Base-by-base conservation (phyloP, 2,797 vertebrate species). In the Danio choprae region DNA sequence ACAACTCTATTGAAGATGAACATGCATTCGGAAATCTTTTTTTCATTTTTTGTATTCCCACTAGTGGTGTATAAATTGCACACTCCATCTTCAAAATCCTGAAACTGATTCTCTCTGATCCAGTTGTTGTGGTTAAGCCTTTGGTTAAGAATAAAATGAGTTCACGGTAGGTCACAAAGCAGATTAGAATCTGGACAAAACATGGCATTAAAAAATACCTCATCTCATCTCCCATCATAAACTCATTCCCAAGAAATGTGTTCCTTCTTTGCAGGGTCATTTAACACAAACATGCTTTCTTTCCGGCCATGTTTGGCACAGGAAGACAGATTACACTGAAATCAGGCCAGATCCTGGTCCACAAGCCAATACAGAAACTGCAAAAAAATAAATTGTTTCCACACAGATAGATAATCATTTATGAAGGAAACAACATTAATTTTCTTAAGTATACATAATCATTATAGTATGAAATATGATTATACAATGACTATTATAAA, bases 101-200 rank as follows among this genome's bases (percentile, higher is more conserved):
- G 36, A 50, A 60, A 69, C 40, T 18, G 36, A 64, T 62, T 53
- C 55, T 62, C 7, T 63, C 20, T 44, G 44, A 60, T 59, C 22
- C 18, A 51, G 29, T 72, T 60, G 64, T 59, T 67, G 20, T 67
- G 5, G 43, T 48, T 65, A 71, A 84, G 43, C 74, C n/a, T 80
- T 87, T 59, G 86, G 73, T 77, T 60, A 16, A 84, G 48, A 75
- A 83, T 80, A 84, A 81, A 64, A 75, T 74, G 79, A 87, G 67
- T 81, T 79, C 50, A 59, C 53, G 81, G 48, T 56, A 85, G 82
- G 64, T 82, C 80, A 81, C 48, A 87, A 91, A 90, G 85, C 86
- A 84, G 88, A 84, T 90, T 86, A 87, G 16, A 87, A 82, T 79
- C 86, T 41, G 67, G 38, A 58, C 16, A 69, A 71, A 51, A 53